Evolutionary conservation across 2,113 vertebrate genomes (phyloP).

Genomic region (Mesembrinibis cayennensis): DNA sequence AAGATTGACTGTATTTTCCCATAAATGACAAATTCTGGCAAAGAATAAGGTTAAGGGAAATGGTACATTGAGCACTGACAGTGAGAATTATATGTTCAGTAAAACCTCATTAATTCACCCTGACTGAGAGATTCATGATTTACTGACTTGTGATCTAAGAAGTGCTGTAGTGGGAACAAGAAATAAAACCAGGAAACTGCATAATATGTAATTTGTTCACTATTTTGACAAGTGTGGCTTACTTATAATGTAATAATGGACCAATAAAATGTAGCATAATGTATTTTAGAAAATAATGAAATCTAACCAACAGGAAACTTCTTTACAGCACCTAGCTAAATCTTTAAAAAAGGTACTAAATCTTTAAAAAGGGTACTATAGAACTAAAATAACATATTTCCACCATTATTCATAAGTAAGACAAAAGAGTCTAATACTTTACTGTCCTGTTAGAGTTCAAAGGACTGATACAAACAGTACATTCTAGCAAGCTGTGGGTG

Average conservation of each 20-base stretch:
- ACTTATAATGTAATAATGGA: not conserved
- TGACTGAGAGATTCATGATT: slow-evolving; percentile 6
- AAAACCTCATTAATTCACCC: slow-evolving; percentile 30
- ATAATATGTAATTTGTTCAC: not conserved
- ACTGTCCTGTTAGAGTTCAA: not conserved
- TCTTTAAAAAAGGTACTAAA: not conserved
- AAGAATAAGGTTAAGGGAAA: not conserved
- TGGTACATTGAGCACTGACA: not conserved
- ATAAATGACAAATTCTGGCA: slow-evolving; percentile 33
- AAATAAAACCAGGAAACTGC: not conserved
- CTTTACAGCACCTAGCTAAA: not conserved
- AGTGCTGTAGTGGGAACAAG: not conserved
- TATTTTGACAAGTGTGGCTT: slow-evolving; percentile 30
- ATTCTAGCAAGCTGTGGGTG: not conserved
- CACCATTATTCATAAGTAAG: not conserved
- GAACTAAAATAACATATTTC: not conserved
- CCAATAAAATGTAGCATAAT: not conserved
- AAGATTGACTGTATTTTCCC: not conserved
- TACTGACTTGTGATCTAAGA: slow-evolving; percentile 23
- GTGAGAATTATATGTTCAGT: slow-evolving; percentile 16
- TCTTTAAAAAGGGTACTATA: not conserved
- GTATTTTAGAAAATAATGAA: not conserved
- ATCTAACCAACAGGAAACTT: not conserved
- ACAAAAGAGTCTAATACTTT: not conserved
- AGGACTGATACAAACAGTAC: not conserved